phyloP scores from a whole-genome alignment of 2,888 invertebrate genomes.

The Chloroclysta siterata region DNA sequence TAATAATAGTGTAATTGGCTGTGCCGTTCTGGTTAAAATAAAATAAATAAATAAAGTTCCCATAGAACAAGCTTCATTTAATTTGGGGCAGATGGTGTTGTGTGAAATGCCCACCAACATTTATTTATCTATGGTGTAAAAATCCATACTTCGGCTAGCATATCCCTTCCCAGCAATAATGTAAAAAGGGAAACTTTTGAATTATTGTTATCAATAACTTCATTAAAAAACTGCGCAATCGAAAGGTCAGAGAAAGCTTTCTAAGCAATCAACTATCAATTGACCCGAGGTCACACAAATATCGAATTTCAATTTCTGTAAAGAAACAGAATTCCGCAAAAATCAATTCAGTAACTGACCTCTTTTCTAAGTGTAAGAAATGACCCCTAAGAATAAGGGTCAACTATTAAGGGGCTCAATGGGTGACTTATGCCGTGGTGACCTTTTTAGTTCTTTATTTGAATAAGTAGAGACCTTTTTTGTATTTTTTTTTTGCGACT shows the following conservation, averaged over 20 bases:
- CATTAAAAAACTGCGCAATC: neutral
- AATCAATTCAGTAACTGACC: slow-evolving; percentile 67
- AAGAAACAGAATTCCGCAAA: slow-evolving; percentile 58
- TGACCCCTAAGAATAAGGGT: slow-evolving; percentile 53
- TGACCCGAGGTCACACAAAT: slow-evolving; percentile 78
- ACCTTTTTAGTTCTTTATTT: slow-evolving; percentile 44
- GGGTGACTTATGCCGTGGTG: slow-evolving; percentile 62
- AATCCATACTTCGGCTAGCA: too few relatives aligned
- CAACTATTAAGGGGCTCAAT: slow-evolving; percentile 19
- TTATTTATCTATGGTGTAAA: too few relatives aligned
- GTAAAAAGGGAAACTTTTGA: too few relatives aligned
- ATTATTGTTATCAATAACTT: neutral
- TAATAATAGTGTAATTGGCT: too few relatives aligned
- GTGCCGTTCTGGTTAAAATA: too few relatives aligned
- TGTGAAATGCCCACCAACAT: too few relatives aligned
- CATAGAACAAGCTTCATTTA: neutral
- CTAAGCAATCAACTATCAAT: slow-evolving; percentile 38
- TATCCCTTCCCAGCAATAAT: too few relatives aligned
- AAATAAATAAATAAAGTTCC: too few relatives aligned
- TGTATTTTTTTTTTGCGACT: slow-evolving; percentile 53
- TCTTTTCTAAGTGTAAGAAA: slow-evolving; percentile 56
- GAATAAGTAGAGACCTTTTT: slow-evolving; percentile 27
- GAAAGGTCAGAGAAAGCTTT: slow-evolving; percentile 13
- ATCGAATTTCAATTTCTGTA: slow-evolving; percentile 58
- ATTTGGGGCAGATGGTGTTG: too few relatives aligned